Base-by-base conservation (phyloP, 2,888 invertebrate species). In the Metacarcinus magister region DNA sequence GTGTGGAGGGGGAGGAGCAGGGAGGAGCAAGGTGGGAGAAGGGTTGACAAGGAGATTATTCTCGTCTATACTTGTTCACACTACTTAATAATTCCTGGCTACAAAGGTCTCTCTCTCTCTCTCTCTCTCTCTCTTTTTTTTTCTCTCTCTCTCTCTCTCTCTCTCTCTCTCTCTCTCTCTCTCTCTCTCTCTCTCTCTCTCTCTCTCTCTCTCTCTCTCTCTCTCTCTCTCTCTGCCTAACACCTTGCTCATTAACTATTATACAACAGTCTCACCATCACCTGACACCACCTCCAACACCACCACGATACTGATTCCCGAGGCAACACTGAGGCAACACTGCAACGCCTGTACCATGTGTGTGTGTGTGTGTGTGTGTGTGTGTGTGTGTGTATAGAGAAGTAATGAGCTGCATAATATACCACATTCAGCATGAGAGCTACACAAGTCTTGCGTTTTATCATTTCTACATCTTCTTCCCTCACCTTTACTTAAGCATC, bases 321-420 rank as follows among this genome's bases (percentile, higher is more conserved):
- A 4, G 39, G 89, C 43, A 23, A 82, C 16, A 23, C 82, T 28
- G 82, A 82, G 32, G 82, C 28, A 28, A 7, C 39, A 39, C 39
- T 39, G 19, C 39, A 39, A 39, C 39, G 39, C 39, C 39, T 39
- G 0, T 39, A 39, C 39, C 39, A 39, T 39, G 39, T 90, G 28
- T 87, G 87, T 87, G 0, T 90, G 43, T 90, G 43, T 90, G 90
- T 46, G n/a, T 92, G 67, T 93, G 39, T 93, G 67, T 93, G 67
- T 93, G 67, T 60, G 39, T 93, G 39, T 60, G 67, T 93, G 67
- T 60, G 67, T 60, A 39, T 93, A 39, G 39, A 39, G 39, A 39
- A 2, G 39, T 1, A 39, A 39, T 39, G 39, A 39, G 39, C 39
- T 39, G 39, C 39, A 39, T 39, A 39, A 39, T 39, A 39, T 1